phyloP scores from a whole-genome alignment of 2,797 vertebrate species.

The Bradypodion ventrale region DNA sequence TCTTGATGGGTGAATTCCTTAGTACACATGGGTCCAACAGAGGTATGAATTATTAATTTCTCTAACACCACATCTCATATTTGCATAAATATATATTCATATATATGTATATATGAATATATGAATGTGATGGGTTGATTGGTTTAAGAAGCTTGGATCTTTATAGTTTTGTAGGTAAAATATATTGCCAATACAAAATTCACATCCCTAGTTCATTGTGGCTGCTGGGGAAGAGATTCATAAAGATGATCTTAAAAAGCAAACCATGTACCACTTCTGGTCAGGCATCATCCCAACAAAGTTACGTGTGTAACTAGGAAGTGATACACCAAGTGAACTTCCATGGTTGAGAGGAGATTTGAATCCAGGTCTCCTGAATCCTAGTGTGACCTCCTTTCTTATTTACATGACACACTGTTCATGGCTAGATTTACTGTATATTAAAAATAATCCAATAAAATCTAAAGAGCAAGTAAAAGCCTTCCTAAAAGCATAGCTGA shows the following conservation, averaged over 20 bases:
- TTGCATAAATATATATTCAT: not conserved
- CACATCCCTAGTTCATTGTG: not conserved
- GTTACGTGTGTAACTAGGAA: not conserved
- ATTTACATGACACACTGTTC: too few species aligned
- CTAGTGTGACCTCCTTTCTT: too few species aligned
- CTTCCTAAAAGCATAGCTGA: not conserved
- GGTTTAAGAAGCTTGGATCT: not conserved
- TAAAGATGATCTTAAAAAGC: too few species aligned
- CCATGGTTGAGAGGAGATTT: too few species aligned
- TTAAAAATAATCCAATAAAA: not conserved
- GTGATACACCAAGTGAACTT: too few species aligned
- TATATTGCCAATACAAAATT: not conserved
- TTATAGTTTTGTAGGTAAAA: not conserved
- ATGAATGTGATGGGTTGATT: not conserved
- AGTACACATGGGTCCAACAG: not conserved
- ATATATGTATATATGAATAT: not conserved
- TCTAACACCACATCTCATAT: not conserved
- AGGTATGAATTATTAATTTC: conserved; percentile 32
- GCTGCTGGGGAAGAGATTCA: not conserved
- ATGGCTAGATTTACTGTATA: not conserved
- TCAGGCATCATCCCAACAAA: not conserved
- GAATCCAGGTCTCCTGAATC: too few species aligned
- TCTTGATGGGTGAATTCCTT: conserved; percentile 13
- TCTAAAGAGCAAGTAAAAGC: not conserved
- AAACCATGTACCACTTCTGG: too few species aligned